Base-by-base conservation (phyloP, 2,888 invertebrate genomes). In the Syrphus vitripennis region DNA sequence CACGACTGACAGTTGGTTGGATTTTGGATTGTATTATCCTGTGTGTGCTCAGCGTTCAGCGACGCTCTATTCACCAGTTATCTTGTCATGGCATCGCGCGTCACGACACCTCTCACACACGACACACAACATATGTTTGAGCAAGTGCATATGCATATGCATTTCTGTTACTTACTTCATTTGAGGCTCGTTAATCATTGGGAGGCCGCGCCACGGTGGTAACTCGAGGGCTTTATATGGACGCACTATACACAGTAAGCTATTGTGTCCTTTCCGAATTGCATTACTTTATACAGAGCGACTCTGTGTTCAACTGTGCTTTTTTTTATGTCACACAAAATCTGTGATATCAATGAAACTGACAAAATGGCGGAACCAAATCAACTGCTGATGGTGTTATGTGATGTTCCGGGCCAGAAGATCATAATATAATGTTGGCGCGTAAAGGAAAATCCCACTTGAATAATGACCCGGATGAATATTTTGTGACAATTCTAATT, bases 181-280 rank as follows among this genome's bases (percentile, higher is more conserved):
- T 81, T 81, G 59, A 40, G 59, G 14, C 72, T 65, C 76, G 81
- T 84, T 81, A 84, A 81, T 84, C 84, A 84, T 72, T 55, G 14
- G 50, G 24, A 50, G 21, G 45, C 63, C n/a, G 40, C 7, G 29
- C n/a, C n/a, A n/a, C 12, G 42, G 59, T 26, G 53, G 26, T 31
- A 7, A 5, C 50, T 7, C 26, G 24, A 40, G 42, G 40, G 57
- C 26, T 24, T 40, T 61, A 50, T 21, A 19, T 45, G 19, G 42
- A 45, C n/a, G n/a, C n/a, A n/a, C n/a, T n/a, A n/a, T n/a, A n/a
- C 42, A 53, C 37, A 50, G 4, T 29, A 55, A 50, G 42, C 59
- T 55, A 48, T 67, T 74, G 34, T 74, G 42, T 42, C 50, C 16
- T 57, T 67, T 74, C 75, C 67, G 50, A 80, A 80, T 75, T 75